Base-by-base conservation (phyloP, 2,797 vertebrate genomes). In the Scomberomorus guttatus region DNA sequence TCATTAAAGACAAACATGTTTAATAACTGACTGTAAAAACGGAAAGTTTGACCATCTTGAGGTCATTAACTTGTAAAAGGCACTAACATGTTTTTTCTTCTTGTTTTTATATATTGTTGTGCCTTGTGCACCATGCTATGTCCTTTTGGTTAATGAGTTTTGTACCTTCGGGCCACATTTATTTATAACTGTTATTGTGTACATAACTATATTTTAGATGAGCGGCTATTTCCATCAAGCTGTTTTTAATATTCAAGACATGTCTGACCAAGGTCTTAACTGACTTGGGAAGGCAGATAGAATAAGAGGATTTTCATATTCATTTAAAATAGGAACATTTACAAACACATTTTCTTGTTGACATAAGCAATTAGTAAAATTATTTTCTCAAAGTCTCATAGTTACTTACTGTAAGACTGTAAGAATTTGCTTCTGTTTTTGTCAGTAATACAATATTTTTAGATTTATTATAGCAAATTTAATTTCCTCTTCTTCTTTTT, bases 81-180 rank as follows among this genome's bases (percentile, higher is more conserved):
- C 68, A 3, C 24, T 25, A 24, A 55, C 56, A 37, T 56, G 2
- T 44, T 60, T 75, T 2, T 50, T 27, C 37, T 71, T 55, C 15
- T 57, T 58, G 29, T 67, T 66, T 27, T 39, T 48, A 9, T 32
- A 22, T 52, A 44, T 72, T 60, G 13, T 54, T 60, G 8, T 58
- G 48, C 29, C 15, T 29, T 37, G 3, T 72, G 42, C 54, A 67
- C n/a, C 42, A 64, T 12, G 20, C 58, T 69, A 1, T 54, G 39
- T 42, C 58, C 22, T 66, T 63, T 55, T 44, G 54, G 14, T 82
- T 82, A 73, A 77, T 85, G 34, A 20, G 58, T 63, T 79, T 79
- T 81, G 0, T 59, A 57, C 70, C 70, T 62, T 77, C 22, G 68
- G 79, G 72, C 39, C 72, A 55, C 22, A 34, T 72, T 79, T 75